Evolutionary conservation across 2,888 invertebrate genomes (phyloP).

Genomic region (Patella caerulea): DNA sequence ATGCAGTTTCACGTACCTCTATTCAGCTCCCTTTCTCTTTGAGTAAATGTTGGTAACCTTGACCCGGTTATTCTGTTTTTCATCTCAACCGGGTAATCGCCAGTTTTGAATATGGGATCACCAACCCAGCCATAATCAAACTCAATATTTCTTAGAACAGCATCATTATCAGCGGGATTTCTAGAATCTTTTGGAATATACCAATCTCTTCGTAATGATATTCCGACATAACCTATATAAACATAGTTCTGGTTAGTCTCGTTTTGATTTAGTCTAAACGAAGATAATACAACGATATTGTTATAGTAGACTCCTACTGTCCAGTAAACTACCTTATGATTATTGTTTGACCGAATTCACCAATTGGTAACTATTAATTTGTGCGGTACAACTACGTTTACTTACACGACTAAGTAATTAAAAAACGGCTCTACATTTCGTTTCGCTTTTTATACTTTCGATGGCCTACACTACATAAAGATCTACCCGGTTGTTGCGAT

Average conservation of each 20-base stretch:
- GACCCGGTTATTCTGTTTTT: conserved; percentile 41
- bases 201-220: conserved; percentile 23
- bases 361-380: too few relatives aligned
- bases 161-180: conserved; percentile 24
- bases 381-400: too few relatives aligned
- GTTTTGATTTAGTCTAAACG: not conserved
- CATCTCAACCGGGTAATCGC: conserved; percentile 73
- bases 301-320: too few relatives aligned
- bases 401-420: too few relatives aligned
- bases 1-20: conserved; percentile 8
- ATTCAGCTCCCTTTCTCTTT: conserved; percentile 1
- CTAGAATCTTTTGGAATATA: conserved; percentile 23
- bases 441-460: too few relatives aligned
- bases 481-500: too few relatives aligned
- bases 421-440: too few relatives aligned
- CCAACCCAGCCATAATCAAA: conserved; percentile 48
- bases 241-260: not conserved
- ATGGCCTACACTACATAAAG: too few relatives aligned
- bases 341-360: too few relatives aligned
- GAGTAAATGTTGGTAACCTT: conserved; percentile 12
- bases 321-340: too few relatives aligned
- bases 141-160: conserved; percentile 22
- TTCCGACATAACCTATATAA: conserved; percentile 6
- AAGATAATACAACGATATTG: not conserved
- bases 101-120: conserved; percentile 36